These are phyloP conservation scores for Centropristis striata DNA, from an alignment of 2,113 vertebrate species.

Conservation along the genomic window DNA sequence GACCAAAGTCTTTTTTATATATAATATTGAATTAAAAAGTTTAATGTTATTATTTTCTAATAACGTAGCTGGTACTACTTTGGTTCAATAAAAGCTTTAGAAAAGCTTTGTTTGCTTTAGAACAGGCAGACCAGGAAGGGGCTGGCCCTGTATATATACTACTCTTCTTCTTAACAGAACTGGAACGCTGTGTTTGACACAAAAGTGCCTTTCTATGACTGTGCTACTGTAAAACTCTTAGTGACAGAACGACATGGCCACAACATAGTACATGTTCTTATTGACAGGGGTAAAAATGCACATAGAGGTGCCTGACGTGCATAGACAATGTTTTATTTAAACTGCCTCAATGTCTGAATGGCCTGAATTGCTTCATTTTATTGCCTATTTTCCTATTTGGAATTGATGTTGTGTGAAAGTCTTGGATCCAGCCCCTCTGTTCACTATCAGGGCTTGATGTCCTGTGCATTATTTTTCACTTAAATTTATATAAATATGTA, in stretches of 20 bases:
- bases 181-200: slow-evolving; percentile 83
- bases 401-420: slow-evolving; percentile 81
- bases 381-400: slow-evolving; percentile 67
- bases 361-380: slow-evolving; percentile 75
- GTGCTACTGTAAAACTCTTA: slow-evolving; percentile 81
- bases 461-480: slow-evolving; percentile 89
- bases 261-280: slow-evolving; percentile 58
- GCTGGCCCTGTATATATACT: slow-evolving; percentile 79
- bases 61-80: slow-evolving; percentile 96
- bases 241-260: slow-evolving; percentile 68
- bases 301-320: slow-evolving; percentile 74
- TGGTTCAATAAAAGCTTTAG: slow-evolving; percentile 79
- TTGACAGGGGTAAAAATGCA: slow-evolving; percentile 74
- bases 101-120: slow-evolving; percentile 82
- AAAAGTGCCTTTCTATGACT: slow-evolving; percentile 85
- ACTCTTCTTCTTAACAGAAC: slow-evolving; percentile 80
- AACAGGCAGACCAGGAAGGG: slow-evolving; percentile 81
- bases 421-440: slow-evolving; percentile 85
- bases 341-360: slow-evolving; percentile 89
- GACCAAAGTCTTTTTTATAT: slow-evolving; percentile 77
- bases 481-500: slow-evolving; percentile 90
- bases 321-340: slow-evolving; percentile 92
- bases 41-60: slow-evolving; percentile 83
- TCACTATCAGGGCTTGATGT: slow-evolving; percentile 94
- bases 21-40: slow-evolving; percentile 71